Conservation (phyloP, 2,888 invertebrate genomes). For the Andricus curvator region DNA sequence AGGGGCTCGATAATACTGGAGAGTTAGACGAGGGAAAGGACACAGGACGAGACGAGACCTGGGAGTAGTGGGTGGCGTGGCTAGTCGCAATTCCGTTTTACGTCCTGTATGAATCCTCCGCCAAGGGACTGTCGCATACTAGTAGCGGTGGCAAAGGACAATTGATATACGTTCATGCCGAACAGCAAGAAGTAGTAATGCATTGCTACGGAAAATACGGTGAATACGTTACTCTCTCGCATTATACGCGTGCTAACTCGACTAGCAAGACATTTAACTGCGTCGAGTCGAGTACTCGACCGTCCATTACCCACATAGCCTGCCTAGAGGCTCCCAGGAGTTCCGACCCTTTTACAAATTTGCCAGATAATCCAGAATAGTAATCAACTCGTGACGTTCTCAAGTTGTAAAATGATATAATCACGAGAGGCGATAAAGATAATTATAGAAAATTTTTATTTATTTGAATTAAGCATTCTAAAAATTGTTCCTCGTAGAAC, state of each 20-base stretch:
- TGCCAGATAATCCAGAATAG: neutral
- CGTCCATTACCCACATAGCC: slow-evolving; percentile 19
- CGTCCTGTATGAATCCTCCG: slow-evolving; percentile 34
- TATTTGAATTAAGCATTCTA: too few species aligned
- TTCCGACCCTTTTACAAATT: slow-evolving; percentile 5
- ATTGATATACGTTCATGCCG: slow-evolving; percentile 63
- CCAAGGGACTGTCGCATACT: slow-evolving; percentile 50
- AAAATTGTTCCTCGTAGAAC: too few species aligned
- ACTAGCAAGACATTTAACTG: slow-evolving; percentile 62
- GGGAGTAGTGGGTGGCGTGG: slow-evolving; percentile 36
- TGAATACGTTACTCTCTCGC: slow-evolving; percentile 67
- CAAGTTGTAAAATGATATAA: neutral
- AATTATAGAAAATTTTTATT: too few species aligned
- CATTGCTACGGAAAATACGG: slow-evolving; percentile 67
- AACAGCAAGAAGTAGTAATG: slow-evolving; percentile 66
- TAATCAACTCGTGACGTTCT: neutral
- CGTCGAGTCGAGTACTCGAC: slow-evolving; percentile 52
- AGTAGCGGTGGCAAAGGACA: slow-evolving; percentile 54
- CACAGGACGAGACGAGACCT: neutral
- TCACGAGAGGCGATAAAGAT: neutral
- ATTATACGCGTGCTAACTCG: slow-evolving; percentile 60
- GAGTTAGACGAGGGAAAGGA: slow-evolving; percentile 33
- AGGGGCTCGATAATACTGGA: slow-evolving; percentile 26
- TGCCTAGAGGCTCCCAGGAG: neutral
- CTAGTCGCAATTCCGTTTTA: slow-evolving; percentile 38